Base-by-base conservation (phyloP, 2,113 vertebrate genomes). In the Meleagris gallopavo region DNA sequence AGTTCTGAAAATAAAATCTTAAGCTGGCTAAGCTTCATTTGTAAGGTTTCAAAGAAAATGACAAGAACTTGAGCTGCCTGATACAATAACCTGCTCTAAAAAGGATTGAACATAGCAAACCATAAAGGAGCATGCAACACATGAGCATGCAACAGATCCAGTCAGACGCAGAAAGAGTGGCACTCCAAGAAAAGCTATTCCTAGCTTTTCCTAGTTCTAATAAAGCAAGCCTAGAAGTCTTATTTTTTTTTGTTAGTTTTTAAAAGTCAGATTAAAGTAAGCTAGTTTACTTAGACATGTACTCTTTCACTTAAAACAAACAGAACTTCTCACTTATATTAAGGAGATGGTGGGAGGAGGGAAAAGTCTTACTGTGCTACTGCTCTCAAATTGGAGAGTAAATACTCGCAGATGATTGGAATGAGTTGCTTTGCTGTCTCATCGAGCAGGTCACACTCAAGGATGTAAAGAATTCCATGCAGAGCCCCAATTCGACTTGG, bases 361-460 rank as follows among this genome's bases (percentile, higher is more conserved):
- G 10, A 19, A 62, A 20, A 88, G 4, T 89, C 99, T 98, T 97
- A 99, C 99, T 99, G 98, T 89, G 99, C 98, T 24, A 98, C 95
- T 41, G 97, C 98, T 93, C 97, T 98, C 73, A 99, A 98, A 96
- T 98, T 99, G 90, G 98, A 99, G 46, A 99, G 98, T 72, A 99
- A 98, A 84, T 99, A 99, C 69, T 99, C 99, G 2, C 98, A 98
- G 96, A 99, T 97, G 8, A 97, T 94, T 2, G 99, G 99, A 83
- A 99, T 98, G 30, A 99, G 99, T 58, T 99, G 99, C 87, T 98
- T 99, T 1, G 98, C 99, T 0, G 99, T 99, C 88, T 99, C 99
- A 2, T 99, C 99, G 22, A 99, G 98, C 34, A 99, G 97, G 96
- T 99, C 99, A 46, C 99, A 99, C 94, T 99, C 99, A 70, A 99